These are phyloP conservation scores for Halcyon badia DNA, from an alignment of 2,797 vertebrate genomes.

Conservation along the genomic window DNA sequence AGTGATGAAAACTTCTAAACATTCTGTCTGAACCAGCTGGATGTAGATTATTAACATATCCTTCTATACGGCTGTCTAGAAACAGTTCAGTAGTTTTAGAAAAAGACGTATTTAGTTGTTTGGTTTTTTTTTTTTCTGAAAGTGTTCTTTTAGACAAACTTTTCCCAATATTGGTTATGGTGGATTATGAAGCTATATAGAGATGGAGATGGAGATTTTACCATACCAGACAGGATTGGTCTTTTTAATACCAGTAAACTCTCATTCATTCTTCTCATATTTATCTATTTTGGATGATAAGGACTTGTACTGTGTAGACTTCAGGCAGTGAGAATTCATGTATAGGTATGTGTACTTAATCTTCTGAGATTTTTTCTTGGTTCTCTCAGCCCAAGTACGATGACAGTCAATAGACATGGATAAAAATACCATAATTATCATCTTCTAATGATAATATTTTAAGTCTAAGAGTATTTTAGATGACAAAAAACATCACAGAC, in stretches of 20 bases:
- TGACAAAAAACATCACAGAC: not conserved
- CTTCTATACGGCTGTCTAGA: not conserved
- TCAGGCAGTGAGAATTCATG: not conserved
- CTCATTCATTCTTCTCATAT: not conserved
- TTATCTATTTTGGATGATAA: not conserved
- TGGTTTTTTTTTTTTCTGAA: not conserved
- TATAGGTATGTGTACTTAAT: fast-evolving
- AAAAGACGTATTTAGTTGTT: not conserved
- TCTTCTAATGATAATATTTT: not conserved
- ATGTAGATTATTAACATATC: not conserved
- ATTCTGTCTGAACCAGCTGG: not conserved
- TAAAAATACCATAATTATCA: not conserved
- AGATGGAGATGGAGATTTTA: not conserved
- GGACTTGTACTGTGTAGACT: not conserved
- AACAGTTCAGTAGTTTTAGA: not conserved
- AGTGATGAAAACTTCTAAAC: not conserved
- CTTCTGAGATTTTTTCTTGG: not conserved
- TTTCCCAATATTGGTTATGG: not conserved
- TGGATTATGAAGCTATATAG: fast-evolving
- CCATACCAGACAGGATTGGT: not conserved
- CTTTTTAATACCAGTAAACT: not conserved
- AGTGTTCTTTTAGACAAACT: not conserved
- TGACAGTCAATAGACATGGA: not conserved
- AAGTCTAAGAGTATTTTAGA: not conserved
- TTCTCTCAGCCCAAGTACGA: not conserved